Base-by-base conservation (phyloP, 2,113 vertebrate genomes). In the Gila orcuttii region DNA sequence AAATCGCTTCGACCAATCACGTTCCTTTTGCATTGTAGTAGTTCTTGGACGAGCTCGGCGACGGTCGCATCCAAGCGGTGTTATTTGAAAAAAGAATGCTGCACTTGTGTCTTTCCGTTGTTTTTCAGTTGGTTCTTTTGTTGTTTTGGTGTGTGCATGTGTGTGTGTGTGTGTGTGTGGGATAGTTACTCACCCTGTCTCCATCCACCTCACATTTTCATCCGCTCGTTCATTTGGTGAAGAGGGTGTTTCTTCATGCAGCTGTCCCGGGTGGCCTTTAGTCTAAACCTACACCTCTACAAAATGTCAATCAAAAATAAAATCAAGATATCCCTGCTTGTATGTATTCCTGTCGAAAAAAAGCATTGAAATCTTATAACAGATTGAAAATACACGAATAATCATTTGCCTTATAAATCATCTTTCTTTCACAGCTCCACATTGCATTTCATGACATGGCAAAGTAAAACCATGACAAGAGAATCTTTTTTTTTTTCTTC, bases 71-170 rank as follows among this genome's bases (percentile, higher is more conserved):
- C 86, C 59, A 87, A 88, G 82, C 85, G 84, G 94, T 95, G 94
- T 95, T 93, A 91, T 93, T 94, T 96, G 95, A 96, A 96, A 96
- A 96, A 96, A 95, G 95, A 94, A 96, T 96, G 95, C 95, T 96
- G 95, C 95, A 96, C 94, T 93, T 94, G 94, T 94, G 93, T 94
- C 90, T 91, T 92, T 55, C 68, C 7, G 28, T 45, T 60, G 19
- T 36, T 84, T 17, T 68, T 52, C 25, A 47, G 2, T 78, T 36
- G 4, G 1, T 59, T 64, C 19, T 78, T 47, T 3, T 36, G 2
- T 86, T 82, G 42, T 84, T 59, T 86, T 82, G 85, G 82, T 64
- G 81, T 80, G 86, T 85, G 69, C 79, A 69, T 69, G 66, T 17
- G 31, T 69, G 77, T 64, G 64, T 57, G 62, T 79, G 25, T 80